A percentile compares a stretch with the other conserved stretches of the same genome.
Conservation (phyloP, 1,140 invertebrate genomes). For the Batillaria attramentaria region DNA sequence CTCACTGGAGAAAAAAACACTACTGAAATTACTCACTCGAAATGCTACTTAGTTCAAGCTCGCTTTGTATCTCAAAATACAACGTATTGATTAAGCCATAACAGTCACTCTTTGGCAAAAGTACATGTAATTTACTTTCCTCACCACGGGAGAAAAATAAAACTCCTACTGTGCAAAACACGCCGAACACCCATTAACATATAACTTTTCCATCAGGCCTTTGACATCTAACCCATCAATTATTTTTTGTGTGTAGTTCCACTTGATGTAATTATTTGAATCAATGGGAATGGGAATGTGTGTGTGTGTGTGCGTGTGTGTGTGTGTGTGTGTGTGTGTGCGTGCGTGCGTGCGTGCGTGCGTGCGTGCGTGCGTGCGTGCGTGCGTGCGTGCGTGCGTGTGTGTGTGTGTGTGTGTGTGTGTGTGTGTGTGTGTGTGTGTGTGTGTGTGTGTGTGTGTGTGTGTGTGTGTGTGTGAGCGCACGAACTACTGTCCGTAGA, state of each 20-base stretch:
- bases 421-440: too few relatives aligned
- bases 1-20: too few relatives aligned
- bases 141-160: background rate
- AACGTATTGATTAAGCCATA: too few relatives aligned
- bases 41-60: too few relatives aligned
- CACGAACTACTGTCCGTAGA: background rate
- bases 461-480: background rate
- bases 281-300: background rate
- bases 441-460: conserved; percentile 5
- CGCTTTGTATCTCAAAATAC: too few relatives aligned
- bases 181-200: background rate
- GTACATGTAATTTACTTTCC: background rate
- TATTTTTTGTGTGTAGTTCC: background rate
- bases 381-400: background rate
- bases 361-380: background rate
- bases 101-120: too few relatives aligned
- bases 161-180: background rate
- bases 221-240: background rate
- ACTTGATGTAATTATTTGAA: background rate
- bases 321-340: background rate
- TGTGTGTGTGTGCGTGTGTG: conserved; percentile 5
- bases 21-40: too few relatives aligned
- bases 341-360: background rate
- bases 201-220: background rate
- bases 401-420: conserved; percentile 5